Base-by-base conservation (phyloP, 2,113 vertebrate species). In the Dryoscopus gambensis region DNA sequence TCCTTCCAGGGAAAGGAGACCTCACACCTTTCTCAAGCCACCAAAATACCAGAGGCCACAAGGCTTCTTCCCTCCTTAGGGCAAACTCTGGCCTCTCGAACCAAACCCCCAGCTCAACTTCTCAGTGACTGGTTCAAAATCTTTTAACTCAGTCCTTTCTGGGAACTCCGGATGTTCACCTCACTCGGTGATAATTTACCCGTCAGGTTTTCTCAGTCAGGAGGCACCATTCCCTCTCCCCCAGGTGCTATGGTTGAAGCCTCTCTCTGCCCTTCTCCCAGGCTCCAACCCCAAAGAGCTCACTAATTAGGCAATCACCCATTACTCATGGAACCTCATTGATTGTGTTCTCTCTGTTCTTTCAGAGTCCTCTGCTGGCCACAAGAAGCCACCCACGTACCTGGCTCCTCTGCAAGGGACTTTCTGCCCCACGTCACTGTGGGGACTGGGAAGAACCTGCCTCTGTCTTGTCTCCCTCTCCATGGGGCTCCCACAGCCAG, bases 301-400 rank as follows among this genome's bases (percentile, higher is more conserved):
- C 55, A 15, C 21, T 87, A 53, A 76, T 13, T 7, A 80, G 52
- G n/a, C 63, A 80, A 65, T 76, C 40, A 46, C 2, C 23, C 8
- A 1, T 5, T 24, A 22, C n/a, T 59, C n/a, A 3, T 59, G n/a
- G 56, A 35, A 16, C 30, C 65, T 30, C 7, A 2, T 3, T 8
- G 28, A 5, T 1, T 9, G 8, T 60, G 33, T 3, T 3, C 0
- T 42, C n/a, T n/a, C n/a, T n/a, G n/a, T n/a, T n/a, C 28, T 64
- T 21, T 76, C 53, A 31, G 40, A 6, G 24, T 30, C 22, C 46
- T 73, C 46, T 63, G 17, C 67, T 13, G 13, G 52, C 33, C 42
- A 17, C 53, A 15, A 14, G 31, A 31, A 93, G 49, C 22, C 56
- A 65, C 46, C 69, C 1, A 2, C 1, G 1, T 7, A 11, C 65